Conservation (phyloP, 2,888 invertebrate species). For the Spilarctia lutea region DNA sequence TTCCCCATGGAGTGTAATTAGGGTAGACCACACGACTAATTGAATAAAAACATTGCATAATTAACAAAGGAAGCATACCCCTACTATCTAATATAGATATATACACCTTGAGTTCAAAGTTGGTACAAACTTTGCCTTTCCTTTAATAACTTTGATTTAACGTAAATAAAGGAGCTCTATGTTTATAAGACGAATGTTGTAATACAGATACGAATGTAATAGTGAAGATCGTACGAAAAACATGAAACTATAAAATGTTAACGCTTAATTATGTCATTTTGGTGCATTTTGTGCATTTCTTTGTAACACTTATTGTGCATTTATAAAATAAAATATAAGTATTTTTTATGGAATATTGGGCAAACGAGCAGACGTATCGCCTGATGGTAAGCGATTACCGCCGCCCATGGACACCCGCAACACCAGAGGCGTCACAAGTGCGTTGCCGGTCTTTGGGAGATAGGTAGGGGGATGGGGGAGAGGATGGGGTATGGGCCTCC, state of each 20-base stretch:
- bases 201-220: not conserved
- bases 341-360: too few relatives aligned
- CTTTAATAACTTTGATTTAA: constrained; percentile 46
- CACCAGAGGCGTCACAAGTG: too few relatives aligned
- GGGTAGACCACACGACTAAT: constrained; percentile 77
- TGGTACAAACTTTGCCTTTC: constrained; percentile 49
- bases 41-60: constrained; percentile 84
- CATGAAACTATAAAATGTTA: not conserved
- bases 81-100: constrained; percentile 29
- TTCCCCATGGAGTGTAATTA: constrained; percentile 74
- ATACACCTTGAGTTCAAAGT: constrained; percentile 48
- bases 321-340: too few relatives aligned
- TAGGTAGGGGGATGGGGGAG: too few relatives aligned
- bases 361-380: too few relatives aligned
- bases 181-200: not conserved
- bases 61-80: constrained; percentile 64
- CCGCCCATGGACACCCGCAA: too few relatives aligned
- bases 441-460: too few relatives aligned
- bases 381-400: too few relatives aligned
- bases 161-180: constrained; percentile 32
- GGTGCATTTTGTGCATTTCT: too few relatives aligned
- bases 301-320: too few relatives aligned
- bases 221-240: not conserved
- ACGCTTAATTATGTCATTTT: too few relatives aligned
- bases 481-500: too few relatives aligned